Base-by-base conservation (phyloP, 2,888 invertebrate genomes). In the Tridacna gigas region DNA sequence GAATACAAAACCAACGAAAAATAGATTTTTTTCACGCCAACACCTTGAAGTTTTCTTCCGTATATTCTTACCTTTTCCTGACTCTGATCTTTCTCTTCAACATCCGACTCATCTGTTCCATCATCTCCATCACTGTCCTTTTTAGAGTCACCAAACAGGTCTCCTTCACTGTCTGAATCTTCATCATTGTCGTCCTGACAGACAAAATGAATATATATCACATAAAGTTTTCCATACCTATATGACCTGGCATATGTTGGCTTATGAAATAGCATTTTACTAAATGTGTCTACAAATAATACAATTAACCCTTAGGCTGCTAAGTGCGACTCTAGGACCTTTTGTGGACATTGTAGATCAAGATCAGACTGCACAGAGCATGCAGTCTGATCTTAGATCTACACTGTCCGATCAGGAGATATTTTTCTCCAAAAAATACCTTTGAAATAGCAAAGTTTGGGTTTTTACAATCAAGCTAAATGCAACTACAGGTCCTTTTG, bases 121-220 rank as follows among this genome's bases (percentile, higher is more conserved):
- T 76, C 77, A n/a, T 71, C 75, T 45, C 71, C 77, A 13, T 80
- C 83, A 45, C 73, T 77, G 13, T 77, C 74, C 12, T 88, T 87
- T 25, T 86, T 86, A 60, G 83, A 80, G 22, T 83, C 79, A 48
- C 77, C 74, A 81, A 91, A 91, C 86, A 91, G 66, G 67, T 90
- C 89, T 9, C 88, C 91, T 18, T 86, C 90, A 81, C 88, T 89
- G 45, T 89, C 90, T 45, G 84, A 88, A 12, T 89, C 88, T 11
- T 84, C 86, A 2, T 56, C 45, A 20, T 75, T 26, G 15, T 65
- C 26, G 7, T 20, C 25, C 25, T 22, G 25, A 61, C 25, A 61
- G 12, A 61, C 56, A 56, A 56, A 18, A 56, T 5, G 9, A 56
- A 18, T 1, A 18, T n/a, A 2, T 56, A 56, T 56, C 18, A 37